Conservation (phyloP, 2,113 vertebrate species). For the Pongo pygmaeus region DNA sequence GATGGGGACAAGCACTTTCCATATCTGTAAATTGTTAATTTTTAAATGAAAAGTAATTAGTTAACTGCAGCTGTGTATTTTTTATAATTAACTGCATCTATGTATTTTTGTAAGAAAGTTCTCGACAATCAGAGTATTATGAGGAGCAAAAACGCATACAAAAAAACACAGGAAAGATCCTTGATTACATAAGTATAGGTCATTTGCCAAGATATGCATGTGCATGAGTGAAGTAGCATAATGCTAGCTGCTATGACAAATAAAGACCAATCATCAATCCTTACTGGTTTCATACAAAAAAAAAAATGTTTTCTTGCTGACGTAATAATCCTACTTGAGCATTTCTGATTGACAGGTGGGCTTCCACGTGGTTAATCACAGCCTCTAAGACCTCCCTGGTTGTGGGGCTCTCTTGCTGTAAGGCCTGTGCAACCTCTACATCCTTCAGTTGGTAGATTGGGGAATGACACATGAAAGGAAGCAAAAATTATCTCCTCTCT, state of each 20-base stretch:
- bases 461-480: not conserved
- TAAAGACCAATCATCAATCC: not conserved
- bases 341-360: not conserved
- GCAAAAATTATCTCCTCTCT: not conserved
- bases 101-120: not conserved
- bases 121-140: not conserved
- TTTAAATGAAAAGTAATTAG: not conserved
- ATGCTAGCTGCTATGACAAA: not conserved
- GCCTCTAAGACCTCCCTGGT: not conserved
- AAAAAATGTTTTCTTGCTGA: not conserved
- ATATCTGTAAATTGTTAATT: not conserved
- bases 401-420: not conserved
- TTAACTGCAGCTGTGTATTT: not conserved
- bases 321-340: not conserved
- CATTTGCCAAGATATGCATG: not conserved
- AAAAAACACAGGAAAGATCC: not conserved
- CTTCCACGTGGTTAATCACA: not conserved
- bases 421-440: not conserved
- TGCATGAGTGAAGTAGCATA: not conserved
- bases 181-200: no score
- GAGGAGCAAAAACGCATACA: not conserved
- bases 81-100: not conserved
- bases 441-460: not conserved
- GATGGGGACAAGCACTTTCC: not conserved
- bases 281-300: not conserved